Evolutionary conservation across 1,140 invertebrate genomes (phyloP).

Genomic region (Lutraria rhynchaena): DNA sequence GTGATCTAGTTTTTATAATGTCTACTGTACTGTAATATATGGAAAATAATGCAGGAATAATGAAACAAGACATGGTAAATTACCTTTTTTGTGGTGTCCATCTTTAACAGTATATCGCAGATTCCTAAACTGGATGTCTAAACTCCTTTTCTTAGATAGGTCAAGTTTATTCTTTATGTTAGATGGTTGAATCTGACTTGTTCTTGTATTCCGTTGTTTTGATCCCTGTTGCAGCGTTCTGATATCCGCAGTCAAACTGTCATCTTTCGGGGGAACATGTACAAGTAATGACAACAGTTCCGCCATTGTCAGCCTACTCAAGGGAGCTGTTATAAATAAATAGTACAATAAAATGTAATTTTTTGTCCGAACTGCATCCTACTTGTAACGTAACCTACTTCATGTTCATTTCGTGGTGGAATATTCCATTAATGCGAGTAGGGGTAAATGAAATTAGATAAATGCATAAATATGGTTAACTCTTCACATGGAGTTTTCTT

Average conservation of each 20-base stretch:
- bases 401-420: slow-evolving; percentile 1
- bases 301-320: slow-evolving; percentile 66
- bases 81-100: slow-evolving; percentile 89
- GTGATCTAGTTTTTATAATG: background rate
- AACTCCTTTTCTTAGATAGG: slow-evolving; percentile 90
- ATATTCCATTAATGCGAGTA: background rate
- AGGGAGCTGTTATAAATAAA: background rate
- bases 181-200: background rate
- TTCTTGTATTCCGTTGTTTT: slow-evolving; percentile 10
- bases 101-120: slow-evolving; percentile 93
- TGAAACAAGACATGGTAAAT: background rate
- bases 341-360: slow-evolving; percentile 16
- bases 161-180: slow-evolving; percentile 60
- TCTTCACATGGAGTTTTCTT: too few species aligned
- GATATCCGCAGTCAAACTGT: slow-evolving; percentile 34
- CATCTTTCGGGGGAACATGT: slow-evolving; percentile 73
- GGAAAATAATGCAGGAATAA: too few species aligned
- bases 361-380: background rate
- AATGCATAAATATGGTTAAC: too few species aligned
- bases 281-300: slow-evolving; percentile 77
- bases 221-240: slow-evolving; percentile 40
- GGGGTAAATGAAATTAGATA: too few species aligned
- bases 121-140: slow-evolving; percentile 93
- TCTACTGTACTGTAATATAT: too few species aligned
- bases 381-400: background rate